These are phyloP conservation scores for Eupeodes latifasciatus DNA, from an alignment of 2,888 invertebrate genomes.

Conservation along the genomic window DNA sequence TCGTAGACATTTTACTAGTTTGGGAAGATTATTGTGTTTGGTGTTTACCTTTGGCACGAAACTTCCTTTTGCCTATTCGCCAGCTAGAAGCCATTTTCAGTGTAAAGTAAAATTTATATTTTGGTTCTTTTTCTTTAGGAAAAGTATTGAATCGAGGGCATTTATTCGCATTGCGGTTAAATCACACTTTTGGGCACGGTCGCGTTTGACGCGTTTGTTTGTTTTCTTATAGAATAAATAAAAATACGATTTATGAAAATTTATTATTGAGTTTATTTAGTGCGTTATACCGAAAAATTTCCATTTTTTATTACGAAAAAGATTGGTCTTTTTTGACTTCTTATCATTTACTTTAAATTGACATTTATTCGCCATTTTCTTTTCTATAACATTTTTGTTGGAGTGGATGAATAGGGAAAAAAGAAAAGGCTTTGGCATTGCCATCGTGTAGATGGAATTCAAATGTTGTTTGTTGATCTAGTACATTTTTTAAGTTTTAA, in stretches of 20 bases:
- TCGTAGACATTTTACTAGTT: constrained; percentile 53
- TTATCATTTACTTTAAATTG: constrained; percentile 75
- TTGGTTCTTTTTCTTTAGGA: constrained; percentile 48
- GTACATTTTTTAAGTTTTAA: constrained; percentile 17
- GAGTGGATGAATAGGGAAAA: constrained; percentile 28
- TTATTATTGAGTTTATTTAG: constrained; percentile 65
- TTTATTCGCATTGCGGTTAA: constrained; percentile 67
- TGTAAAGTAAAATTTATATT: constrained; percentile 66
- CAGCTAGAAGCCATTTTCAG: constrained; percentile 83
- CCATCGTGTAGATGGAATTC: constrained; percentile 43
- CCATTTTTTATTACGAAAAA: constrained; percentile 74
- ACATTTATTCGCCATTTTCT: constrained; percentile 75
- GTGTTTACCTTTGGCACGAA: constrained; percentile 83
- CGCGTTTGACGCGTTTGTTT: constrained; percentile 46
- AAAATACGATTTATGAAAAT: constrained; percentile 47
- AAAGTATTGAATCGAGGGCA: constrained; percentile 39
- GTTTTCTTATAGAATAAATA: constrained; percentile 28
- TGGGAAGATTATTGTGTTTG: constrained; percentile 58
- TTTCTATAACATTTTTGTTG: constrained; percentile 54
- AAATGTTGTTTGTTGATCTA: neutral
- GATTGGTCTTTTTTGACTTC: constrained; percentile 68
- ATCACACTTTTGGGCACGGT: constrained; percentile 41
- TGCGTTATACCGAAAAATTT: constrained; percentile 74
- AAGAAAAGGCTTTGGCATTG: constrained; percentile 73
- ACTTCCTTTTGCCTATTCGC: constrained; percentile 83